A percentile compares a stretch with the other conserved stretches of the same genome.
phyloP scores from a whole-genome alignment of 2,888 invertebrate genomes.

The Drosophila parthenogenetica region DNA sequence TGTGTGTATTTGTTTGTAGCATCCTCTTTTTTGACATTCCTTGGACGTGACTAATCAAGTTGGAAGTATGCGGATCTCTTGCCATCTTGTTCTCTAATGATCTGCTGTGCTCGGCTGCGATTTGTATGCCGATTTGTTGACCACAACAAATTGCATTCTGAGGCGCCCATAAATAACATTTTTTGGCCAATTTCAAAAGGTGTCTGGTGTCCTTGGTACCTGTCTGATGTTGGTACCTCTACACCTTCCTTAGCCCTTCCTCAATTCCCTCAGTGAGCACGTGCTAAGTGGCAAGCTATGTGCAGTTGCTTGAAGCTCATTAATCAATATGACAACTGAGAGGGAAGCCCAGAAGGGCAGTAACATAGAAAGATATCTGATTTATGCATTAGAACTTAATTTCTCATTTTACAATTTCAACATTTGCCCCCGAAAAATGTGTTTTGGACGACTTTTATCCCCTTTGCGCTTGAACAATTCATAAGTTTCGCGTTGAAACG shows the following conservation, averaged over 20 bases:
- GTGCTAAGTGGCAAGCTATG: slow-evolving; percentile 75
- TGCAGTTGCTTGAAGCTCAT: slow-evolving; percentile 61
- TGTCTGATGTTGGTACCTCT: slow-evolving; percentile 25
- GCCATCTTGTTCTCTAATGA: slow-evolving; percentile 63
- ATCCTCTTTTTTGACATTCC: slow-evolving; percentile 62
- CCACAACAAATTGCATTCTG: slow-evolving; percentile 79
- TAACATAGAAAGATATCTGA: slow-evolving; percentile 40
- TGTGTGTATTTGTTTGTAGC: slow-evolving; percentile 5
- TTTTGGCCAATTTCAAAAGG: slow-evolving; percentile 24
- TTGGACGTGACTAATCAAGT: slow-evolving; percentile 77
- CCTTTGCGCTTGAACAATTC: slow-evolving; percentile 56
- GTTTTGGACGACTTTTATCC: slow-evolving; percentile 30
- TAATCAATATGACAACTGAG: slow-evolving; percentile 64
- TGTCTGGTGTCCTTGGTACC: slow-evolving; percentile 59
- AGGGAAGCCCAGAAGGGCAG: neutral
- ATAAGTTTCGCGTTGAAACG: slow-evolving; percentile 36
- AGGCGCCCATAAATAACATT: slow-evolving; percentile 72
- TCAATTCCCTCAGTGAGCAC: slow-evolving; percentile 47
- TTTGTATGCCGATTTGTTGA: slow-evolving; percentile 79
- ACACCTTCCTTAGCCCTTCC: neutral
- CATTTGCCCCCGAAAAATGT: slow-evolving; percentile 26
- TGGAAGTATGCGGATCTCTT: slow-evolving; percentile 24
- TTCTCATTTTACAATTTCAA: slow-evolving; percentile 47
- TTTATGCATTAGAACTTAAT: slow-evolving; percentile 75
- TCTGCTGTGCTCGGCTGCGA: slow-evolving; percentile 50